phyloP scores from a whole-genome alignment of 37 sponge, comb jelly and placozoan genomes.

The Aplysina aerophoba region DNA sequence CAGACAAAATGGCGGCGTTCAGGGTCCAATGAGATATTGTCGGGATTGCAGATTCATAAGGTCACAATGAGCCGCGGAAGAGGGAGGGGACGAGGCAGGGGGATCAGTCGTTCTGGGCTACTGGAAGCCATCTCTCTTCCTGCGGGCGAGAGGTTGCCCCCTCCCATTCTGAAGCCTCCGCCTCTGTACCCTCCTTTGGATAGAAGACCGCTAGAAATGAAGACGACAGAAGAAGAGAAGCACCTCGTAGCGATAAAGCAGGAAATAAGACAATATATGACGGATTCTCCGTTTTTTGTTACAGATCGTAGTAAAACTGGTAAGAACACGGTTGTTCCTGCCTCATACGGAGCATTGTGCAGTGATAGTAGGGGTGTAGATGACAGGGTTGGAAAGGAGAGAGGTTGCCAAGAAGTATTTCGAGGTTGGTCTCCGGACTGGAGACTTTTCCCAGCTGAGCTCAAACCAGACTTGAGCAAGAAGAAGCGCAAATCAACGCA shows the following conservation, averaged over 20 bases:
- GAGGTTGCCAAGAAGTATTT: not conserved
- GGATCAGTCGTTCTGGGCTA: not conserved
- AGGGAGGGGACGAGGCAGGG: constrained; percentile 15
- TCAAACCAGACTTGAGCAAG: not conserved
- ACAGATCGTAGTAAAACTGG: not conserved
- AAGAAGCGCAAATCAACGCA: not conserved
- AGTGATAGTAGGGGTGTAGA: not conserved
- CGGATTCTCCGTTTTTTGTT: not conserved
- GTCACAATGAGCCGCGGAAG: constrained; percentile 22
- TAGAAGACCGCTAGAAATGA: constrained; percentile 4
- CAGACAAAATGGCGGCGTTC: too few relatives aligned
- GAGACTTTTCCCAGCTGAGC: not conserved
- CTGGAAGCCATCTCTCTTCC: constrained; percentile 17
- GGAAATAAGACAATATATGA: not conserved
- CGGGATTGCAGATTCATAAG: too few relatives aligned
- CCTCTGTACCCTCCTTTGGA: constrained; percentile 21
- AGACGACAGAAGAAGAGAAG: constrained; percentile 1
- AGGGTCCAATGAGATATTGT: too few relatives aligned
- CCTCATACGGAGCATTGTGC: not conserved
- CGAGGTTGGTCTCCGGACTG: constrained; percentile 11
- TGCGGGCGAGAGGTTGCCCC: not conserved
- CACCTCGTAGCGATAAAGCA: not conserved
- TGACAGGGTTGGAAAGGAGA: not conserved
- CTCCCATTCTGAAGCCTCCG: constrained; percentile 24
- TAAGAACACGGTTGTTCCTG: not conserved